These are phyloP conservation scores for Caenorhabditis sp. DNA, from an alignment of 2,888 invertebrate genomes.

Conservation along the genomic window DNA sequence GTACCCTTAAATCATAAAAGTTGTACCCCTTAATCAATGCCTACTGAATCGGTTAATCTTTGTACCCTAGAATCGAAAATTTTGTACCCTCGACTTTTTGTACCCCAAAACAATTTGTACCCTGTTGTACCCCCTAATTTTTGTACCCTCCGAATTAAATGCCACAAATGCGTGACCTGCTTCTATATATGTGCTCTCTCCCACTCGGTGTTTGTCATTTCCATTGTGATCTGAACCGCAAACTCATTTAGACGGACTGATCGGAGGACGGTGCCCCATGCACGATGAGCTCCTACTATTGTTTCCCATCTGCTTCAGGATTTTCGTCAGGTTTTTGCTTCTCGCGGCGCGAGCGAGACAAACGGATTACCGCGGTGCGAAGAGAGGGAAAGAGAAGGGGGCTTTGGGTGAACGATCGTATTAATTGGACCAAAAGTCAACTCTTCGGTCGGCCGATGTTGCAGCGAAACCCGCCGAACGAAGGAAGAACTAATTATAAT, in stretches of 20 bases:
- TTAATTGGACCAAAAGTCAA: slow-evolving; percentile 30
- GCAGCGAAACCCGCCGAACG: slow-evolving; percentile 1
- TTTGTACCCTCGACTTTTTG: too few relatives aligned
- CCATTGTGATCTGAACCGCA: slow-evolving; percentile 45
- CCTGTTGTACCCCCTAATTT: too few relatives aligned
- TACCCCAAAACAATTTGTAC: too few relatives aligned
- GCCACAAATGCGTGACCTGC: slow-evolving; percentile 30
- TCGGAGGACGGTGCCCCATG: slow-evolving; percentile 11
- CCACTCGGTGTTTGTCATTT: slow-evolving; percentile 43
- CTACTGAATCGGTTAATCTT: too few relatives aligned
- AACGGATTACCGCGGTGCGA: slow-evolving; percentile 50
- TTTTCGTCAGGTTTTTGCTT: slow-evolving; percentile 35
- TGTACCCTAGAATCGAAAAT: too few relatives aligned
- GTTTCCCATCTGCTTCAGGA: slow-evolving; percentile 49
- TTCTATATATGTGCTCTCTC: slow-evolving; percentile 12
- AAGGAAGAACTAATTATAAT: too few relatives aligned
- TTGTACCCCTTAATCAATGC: too few relatives aligned
- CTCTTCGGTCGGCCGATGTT: too few relatives aligned
- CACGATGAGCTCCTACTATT: slow-evolving; percentile 38
- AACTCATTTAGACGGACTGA: slow-evolving; percentile 40
- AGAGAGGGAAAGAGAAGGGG: slow-evolving; percentile 6
- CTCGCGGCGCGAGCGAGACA: slow-evolving; percentile 32
- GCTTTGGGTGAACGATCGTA: background rate
- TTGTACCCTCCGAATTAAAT: too few relatives aligned
- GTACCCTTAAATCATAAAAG: too few relatives aligned